These are phyloP conservation scores for Conus betulinus DNA, from an alignment of 1,140 invertebrate genomes.

Conservation along the genomic window DNA sequence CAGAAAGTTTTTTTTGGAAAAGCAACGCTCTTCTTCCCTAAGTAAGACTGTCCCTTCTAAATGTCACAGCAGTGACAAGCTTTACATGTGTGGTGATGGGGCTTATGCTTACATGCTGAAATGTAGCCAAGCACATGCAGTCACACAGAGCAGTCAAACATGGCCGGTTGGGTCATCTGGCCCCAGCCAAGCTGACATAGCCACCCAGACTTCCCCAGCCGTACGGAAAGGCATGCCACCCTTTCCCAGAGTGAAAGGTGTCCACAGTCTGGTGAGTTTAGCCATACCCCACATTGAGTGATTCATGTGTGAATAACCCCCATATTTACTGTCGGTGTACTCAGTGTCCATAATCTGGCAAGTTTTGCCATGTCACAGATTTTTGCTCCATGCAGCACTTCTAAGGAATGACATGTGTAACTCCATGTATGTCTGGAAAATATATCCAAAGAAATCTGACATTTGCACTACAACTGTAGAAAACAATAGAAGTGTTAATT, in stretches of 20 bases:
- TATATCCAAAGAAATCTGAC: too few relatives aligned
- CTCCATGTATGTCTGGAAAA: too few relatives aligned
- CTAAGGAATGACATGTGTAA: too few relatives aligned
- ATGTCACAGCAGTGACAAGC: conserved; percentile 17
- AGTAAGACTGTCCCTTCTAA: conserved; percentile 4
- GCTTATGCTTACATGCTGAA: conserved; percentile 21
- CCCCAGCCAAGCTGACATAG: conserved; percentile 34
- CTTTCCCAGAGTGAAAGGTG: conserved; percentile 17
- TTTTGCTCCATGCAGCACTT: too few relatives aligned
- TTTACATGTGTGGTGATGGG: conserved; percentile 25
- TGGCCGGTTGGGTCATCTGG: not conserved
- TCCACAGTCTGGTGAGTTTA: conserved; percentile 20
- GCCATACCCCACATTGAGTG: not conserved
- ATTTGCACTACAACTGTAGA: too few relatives aligned
- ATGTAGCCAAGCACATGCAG: conserved; percentile 1
- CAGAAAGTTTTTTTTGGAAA: not conserved
- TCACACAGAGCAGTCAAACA: conserved; percentile 11
- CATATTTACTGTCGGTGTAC: not conserved
- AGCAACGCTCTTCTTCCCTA: conserved; percentile 40
- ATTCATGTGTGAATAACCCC: too few relatives aligned
- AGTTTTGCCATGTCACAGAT: too few relatives aligned
- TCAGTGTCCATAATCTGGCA: too few relatives aligned
- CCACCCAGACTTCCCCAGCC: conserved; percentile 43
- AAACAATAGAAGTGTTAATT: too few relatives aligned
- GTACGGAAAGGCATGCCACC: conserved; percentile 18